Percentiles rank a stretch among this genome's conserved stretches.
Conservation (phyloP, 2,113 vertebrate species). For the Myxocyprinus asiaticus region DNA sequence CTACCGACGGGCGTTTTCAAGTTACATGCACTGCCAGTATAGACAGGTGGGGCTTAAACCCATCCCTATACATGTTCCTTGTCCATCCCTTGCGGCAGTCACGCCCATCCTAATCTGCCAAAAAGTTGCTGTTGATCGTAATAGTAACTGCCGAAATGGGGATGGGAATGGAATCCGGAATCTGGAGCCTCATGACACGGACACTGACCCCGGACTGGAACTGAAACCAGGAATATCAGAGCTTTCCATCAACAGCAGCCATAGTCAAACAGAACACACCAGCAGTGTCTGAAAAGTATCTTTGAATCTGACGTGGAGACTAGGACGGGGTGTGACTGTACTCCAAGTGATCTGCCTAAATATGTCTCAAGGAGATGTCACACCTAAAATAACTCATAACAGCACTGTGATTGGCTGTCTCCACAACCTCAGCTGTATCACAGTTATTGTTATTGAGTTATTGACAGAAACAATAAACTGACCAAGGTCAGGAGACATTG, state of each 20-base stretch:
- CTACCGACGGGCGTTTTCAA: conserved; percentile 93
- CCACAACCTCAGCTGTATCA: not conserved
- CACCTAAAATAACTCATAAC: not conserved
- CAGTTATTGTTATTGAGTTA: too few species aligned
- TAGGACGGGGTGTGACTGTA: conserved; percentile 1
- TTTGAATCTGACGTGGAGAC: not conserved
- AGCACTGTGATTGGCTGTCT: conserved; percentile 10
- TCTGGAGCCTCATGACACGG: conserved; percentile 68
- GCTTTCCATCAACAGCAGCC: conserved; percentile 84
- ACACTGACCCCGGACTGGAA: conserved; percentile 79
- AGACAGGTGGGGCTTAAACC: conserved; percentile 58
- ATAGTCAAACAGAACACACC: conserved; percentile 81
- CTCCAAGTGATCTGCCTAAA: not conserved
- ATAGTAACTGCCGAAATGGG: conserved; percentile 79
- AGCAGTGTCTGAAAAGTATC: conserved; percentile 83
- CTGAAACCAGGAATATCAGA: conserved; percentile 81
- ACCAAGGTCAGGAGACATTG: conserved; percentile 9
- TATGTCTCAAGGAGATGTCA: not conserved
- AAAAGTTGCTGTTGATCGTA: conserved; percentile 80
- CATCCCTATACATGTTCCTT: conserved; percentile 70
- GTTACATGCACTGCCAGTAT: conserved; percentile 91
- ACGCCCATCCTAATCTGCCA: conserved; percentile 71
- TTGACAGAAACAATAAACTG: conserved; percentile 22
- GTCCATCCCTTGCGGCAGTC: conserved; percentile 80
- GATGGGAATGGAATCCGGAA: conserved; percentile 71